Evolutionary conservation across 2,888 invertebrate species (phyloP).

Genomic region (Pollenia labialis): DNA sequence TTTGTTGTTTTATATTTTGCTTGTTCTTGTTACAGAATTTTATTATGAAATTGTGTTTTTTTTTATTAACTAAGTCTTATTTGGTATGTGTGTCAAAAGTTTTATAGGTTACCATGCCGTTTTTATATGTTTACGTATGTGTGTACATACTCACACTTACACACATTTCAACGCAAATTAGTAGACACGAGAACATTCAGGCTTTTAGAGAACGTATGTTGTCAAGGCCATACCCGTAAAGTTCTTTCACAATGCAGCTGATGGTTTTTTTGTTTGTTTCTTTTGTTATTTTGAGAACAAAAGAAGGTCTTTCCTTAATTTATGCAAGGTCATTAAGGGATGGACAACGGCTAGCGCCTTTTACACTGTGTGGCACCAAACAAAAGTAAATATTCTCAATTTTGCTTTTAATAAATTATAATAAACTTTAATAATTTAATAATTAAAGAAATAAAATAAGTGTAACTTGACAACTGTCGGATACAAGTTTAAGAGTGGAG

Average conservation of each 20-base stretch:
- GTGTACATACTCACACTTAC: neutral
- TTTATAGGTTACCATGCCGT: slow-evolving; percentile 72
- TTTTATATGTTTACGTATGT: too few species aligned
- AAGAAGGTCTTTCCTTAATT: slow-evolving; percentile 44
- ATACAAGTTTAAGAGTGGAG: neutral
- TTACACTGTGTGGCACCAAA: slow-evolving; percentile 36
- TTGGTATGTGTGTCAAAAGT: slow-evolving; percentile 60
- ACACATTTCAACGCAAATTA: neutral
- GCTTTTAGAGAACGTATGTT: slow-evolving; percentile 56
- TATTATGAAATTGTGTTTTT: slow-evolving; percentile 37
- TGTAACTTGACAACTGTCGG: neutral
- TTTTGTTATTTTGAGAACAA: slow-evolving; percentile 35
- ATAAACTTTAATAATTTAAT: too few species aligned
- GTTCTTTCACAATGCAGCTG: slow-evolving; percentile 67
- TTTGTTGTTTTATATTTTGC: slow-evolving; percentile 9
- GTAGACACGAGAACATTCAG: neutral
- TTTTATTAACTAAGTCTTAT: slow-evolving; percentile 43
- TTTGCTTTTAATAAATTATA: slow-evolving; percentile 36
- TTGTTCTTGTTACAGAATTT: slow-evolving; percentile 42
- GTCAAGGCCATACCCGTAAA: slow-evolving; percentile 66
- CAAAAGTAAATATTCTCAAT: slow-evolving; percentile 50
- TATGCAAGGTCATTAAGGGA: slow-evolving; percentile 69
- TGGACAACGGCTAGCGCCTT: slow-evolving; percentile 66
- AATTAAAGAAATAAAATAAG: neutral
- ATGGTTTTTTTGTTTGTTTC: slow-evolving; percentile 36